Conservation (phyloP, 2,797 vertebrate genomes). For the Periparus ater region DNA sequence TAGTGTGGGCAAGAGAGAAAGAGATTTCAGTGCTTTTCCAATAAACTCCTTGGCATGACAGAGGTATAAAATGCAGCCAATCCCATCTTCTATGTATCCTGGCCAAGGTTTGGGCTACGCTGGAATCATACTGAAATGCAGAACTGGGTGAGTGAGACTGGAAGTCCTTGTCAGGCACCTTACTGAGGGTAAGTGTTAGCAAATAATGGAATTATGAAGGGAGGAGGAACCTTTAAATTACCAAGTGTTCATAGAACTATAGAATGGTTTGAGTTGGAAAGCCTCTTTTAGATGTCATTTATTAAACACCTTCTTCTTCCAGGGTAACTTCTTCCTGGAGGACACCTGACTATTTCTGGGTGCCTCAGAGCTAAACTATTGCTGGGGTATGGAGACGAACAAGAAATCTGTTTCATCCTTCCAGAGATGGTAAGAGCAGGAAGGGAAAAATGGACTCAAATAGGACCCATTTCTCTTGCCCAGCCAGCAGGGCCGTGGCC, state of each 20-base stretch:
- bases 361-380: neutral
- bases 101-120: neutral
- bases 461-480: neutral
- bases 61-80: neutral
- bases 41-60: neutral
- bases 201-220: neutral
- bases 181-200: neutral
- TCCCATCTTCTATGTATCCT: neutral
- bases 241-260: neutral
- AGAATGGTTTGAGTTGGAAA: neutral
- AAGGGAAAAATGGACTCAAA: neutral
- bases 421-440: neutral
- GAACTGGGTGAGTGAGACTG: neutral
- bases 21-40: neutral
- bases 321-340: neutral
- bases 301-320: neutral
- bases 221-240: neutral
- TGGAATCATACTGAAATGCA: neutral
- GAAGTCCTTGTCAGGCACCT: neutral
- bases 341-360: neutral
- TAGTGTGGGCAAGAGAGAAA: neutral
- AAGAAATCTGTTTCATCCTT: neutral
- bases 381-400: neutral
- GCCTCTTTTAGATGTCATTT: neutral
- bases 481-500: rapidly evolving